A percentile compares a stretch with the other conserved stretches of the same genome.
Evolutionary conservation across 2,113 vertebrate species (phyloP).

Genomic region (Aspidoscelis tigris): DNA sequence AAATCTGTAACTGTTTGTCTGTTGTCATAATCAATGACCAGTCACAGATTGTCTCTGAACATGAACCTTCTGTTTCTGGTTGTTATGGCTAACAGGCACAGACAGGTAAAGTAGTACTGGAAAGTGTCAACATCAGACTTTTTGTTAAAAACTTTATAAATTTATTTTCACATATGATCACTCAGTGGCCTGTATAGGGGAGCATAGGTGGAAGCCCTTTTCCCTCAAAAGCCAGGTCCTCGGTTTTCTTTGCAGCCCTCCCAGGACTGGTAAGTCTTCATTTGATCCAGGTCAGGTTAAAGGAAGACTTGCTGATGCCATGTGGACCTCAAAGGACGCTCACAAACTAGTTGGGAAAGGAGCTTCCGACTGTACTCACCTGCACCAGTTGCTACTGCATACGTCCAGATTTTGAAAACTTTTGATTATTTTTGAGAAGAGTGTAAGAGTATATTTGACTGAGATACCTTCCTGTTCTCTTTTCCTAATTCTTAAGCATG

Average conservation of each 20-base stretch:
- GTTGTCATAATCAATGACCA: neutral
- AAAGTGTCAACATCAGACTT: neutral
- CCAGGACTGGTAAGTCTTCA: too few species aligned
- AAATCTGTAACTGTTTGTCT: neutral
- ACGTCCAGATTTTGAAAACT: constrained; percentile 11
- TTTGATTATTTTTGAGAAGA: constrained; percentile 50
- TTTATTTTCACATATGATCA: constrained; percentile 25
- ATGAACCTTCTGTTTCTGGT: neutral
- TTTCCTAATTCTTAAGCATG: constrained; percentile 78
- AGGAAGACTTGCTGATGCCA: constrained; percentile 40
- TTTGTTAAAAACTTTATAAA: neutral
- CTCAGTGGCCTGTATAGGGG: constrained; percentile 38
- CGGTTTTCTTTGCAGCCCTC: constrained; percentile 21
- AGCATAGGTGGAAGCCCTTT: too few species aligned
- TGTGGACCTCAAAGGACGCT: constrained; percentile 37
- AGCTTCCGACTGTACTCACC: too few species aligned
- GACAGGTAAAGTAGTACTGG: neutral
- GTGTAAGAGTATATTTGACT: constrained; percentile 57
- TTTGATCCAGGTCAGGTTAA: too few species aligned
- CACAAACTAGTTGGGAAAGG: too few species aligned
- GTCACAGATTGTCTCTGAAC: neutral
- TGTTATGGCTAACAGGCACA: neutral
- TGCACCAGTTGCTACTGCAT: too few species aligned
- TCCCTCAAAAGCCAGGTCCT: too few species aligned
- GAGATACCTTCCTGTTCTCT: constrained; percentile 68